phyloP scores from a whole-genome alignment of 2,113 vertebrate species.

The Clarias batrachus region DNA sequence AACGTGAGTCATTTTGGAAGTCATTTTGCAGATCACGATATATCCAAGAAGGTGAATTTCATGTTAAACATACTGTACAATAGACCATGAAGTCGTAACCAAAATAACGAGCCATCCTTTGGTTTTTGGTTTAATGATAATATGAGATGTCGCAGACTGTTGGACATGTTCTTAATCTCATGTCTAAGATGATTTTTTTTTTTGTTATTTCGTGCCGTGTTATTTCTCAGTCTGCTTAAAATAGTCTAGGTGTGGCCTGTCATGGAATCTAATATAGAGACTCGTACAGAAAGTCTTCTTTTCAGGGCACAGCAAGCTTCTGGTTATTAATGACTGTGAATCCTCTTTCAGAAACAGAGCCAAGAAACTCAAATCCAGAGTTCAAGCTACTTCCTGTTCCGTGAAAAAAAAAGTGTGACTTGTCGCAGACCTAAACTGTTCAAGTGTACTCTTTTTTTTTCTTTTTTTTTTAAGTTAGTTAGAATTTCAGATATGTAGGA shows the following conservation, averaged over 20 bases:
- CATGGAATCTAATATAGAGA: constrained; percentile 76
- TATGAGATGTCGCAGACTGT: neutral
- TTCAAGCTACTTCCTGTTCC: neutral
- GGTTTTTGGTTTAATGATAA: neutral
- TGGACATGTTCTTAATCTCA: neutral
- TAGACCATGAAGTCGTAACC: neutral
- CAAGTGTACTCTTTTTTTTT: constrained; percentile 66
- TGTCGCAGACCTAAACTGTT: constrained; percentile 63
- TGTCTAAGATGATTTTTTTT: neutral
- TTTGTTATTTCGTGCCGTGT: constrained; percentile 18
- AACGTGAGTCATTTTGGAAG: neutral
- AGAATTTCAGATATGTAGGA: neutral
- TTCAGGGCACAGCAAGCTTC: constrained; percentile 61
- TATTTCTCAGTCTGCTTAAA: constrained; percentile 44
- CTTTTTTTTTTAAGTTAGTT: constrained; percentile 32
- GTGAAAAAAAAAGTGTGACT: constrained; percentile 57
- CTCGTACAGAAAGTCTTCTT: constrained; percentile 67
- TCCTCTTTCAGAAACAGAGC: neutral
- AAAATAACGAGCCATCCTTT: neutral
- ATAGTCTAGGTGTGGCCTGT: constrained; percentile 68
- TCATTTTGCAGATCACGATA: neutral
- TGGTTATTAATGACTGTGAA: constrained; percentile 30
- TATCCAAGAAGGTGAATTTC: neutral
- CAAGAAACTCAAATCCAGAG: neutral
- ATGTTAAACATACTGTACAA: neutral